phyloP scores from a whole-genome alignment of 1,140 invertebrate species.

The Liolophura sinensis region DNA sequence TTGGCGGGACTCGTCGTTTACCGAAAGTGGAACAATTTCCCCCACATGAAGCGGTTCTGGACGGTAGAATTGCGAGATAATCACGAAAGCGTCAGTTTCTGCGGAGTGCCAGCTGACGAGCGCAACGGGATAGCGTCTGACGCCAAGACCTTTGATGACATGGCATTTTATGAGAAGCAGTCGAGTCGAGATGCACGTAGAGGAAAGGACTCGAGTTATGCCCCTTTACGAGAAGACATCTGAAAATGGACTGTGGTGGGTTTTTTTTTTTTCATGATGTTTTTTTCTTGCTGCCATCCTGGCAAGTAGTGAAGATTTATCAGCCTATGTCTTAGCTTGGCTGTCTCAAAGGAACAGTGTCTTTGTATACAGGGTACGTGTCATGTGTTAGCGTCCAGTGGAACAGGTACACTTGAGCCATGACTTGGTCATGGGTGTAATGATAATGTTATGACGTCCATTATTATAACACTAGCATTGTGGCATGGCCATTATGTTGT shows the following conservation, averaged over 20 bases:
- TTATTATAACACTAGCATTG: too few relatives aligned
- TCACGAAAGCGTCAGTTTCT: constrained; percentile 41
- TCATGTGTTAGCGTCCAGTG: too few relatives aligned
- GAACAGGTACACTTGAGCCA: too few relatives aligned
- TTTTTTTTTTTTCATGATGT: too few relatives aligned
- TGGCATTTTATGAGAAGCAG: constrained; percentile 30
- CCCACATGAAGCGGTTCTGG: constrained; percentile 29
- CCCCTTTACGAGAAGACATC: constrained; percentile 11
- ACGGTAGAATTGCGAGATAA: constrained; percentile 38
- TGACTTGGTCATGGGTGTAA: too few relatives aligned
- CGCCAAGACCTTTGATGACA: constrained; percentile 18
- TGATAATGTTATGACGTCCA: too few relatives aligned
- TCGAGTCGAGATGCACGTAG: background rate
- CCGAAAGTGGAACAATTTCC: constrained; percentile 20
- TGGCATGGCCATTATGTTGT: too few relatives aligned
- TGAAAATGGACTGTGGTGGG: background rate
- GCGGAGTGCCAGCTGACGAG: constrained; percentile 32
- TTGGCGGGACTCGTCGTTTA: constrained; percentile 27
- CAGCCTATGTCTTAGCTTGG: too few relatives aligned
- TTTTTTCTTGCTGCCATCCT: too few relatives aligned
- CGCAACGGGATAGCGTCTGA: constrained; percentile 7
- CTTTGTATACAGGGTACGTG: too few relatives aligned
- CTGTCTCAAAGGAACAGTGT: too few relatives aligned
- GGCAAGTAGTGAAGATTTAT: too few relatives aligned
- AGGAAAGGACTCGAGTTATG: constrained; percentile 14